Evolutionary conservation across 2,113 vertebrate genomes (phyloP), one percentile per base, ranked within the genome.

Genomic region (Myiagra hebetior): DNA sequence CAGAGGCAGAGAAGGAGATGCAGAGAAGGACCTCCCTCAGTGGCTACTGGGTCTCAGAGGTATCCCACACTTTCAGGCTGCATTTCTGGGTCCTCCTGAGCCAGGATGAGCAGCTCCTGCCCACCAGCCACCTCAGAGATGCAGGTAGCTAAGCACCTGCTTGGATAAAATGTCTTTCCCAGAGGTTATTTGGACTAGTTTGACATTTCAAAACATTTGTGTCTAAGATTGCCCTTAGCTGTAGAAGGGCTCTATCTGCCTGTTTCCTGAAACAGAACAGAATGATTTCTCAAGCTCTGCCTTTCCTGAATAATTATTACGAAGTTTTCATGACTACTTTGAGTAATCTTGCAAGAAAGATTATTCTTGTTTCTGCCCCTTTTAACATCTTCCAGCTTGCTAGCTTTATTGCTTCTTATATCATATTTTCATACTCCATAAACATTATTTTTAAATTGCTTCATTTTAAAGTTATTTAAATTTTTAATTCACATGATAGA

Each of bases 11-110:
- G 47, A 49, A 73, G 42, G 21, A 63, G 59, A 33, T 22, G 49
- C 30, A 33, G 30, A 55, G 30, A 33, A 42, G 49, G 35, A 70
- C 7, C 10, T 76, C 15, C 46, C 23, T 79, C 52, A 28, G 7
- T 9, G 44, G 27, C 23, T 13, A 10, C 30, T 1, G 1, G 20
- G 21, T 67, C 82, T 50, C 57, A 89, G 72, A 84, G 18, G 15
- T 52, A 18, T 3, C 31, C 16, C 39, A 35, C 0, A 0, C 15
- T 57, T 46, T 39, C 2, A 2, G 53, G 26, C 13, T 64, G 39
- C 30, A 15, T 18, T 59, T 28, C 55, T 63, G 35, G 39, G 37
- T 27, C 65, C 83, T 62, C 28, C 65, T 57, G 65, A 83, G 47
- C 15, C 20, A 42, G 23, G 30, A 65, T 5, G 15, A 91, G 10